Evolutionary conservation across 1,140 invertebrate genomes (phyloP).

Genomic region (Arctopsyche grandis): DNA sequence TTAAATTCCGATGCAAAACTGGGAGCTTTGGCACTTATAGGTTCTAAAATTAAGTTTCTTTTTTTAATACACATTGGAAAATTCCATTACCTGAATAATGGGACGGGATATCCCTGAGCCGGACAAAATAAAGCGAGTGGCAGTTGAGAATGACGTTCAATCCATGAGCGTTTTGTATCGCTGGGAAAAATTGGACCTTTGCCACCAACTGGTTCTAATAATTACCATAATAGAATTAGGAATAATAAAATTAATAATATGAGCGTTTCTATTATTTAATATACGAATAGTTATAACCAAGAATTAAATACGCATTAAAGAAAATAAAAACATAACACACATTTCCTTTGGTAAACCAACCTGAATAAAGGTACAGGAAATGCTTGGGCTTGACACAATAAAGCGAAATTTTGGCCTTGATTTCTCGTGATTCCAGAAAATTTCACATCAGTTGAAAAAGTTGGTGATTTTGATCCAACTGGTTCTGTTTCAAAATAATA

Average conservation of each 20-base stretch:
- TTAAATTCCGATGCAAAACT: conserved; percentile 69
- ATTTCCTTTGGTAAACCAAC: conserved; percentile 62
- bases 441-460: conserved; percentile 73
- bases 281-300: conserved; percentile 71
- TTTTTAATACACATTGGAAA: conserved; percentile 2
- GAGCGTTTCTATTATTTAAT: conserved; percentile 69
- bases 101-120: conserved; percentile 76
- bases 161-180: conserved; percentile 65
- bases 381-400: conserved; percentile 79
- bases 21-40: conserved; percentile 74
- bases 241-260: conserved; percentile 61
- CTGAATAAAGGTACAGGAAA: conserved; percentile 73
- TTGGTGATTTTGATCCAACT: conserved; percentile 75
- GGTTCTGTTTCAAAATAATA: conserved; percentile 70
- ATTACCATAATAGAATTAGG: conserved; percentile 42
- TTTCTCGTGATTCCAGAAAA: conserved; percentile 68
- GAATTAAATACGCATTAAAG: conserved; percentile 57
- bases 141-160: conserved; percentile 57
- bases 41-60: conserved; percentile 65
- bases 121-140: conserved; percentile 71
- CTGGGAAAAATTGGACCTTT: conserved; percentile 71
- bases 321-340: conserved; percentile 55
- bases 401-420: conserved; percentile 68
- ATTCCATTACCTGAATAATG: conserved; percentile 73
- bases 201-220: conserved; percentile 72